Percentiles rank a stretch among this genome's conserved stretches.
These are phyloP conservation scores for Hydrozoanthus tunicans DNA, from an alignment of 64 coral and sea anemone species.

Conservation along the genomic window DNA sequence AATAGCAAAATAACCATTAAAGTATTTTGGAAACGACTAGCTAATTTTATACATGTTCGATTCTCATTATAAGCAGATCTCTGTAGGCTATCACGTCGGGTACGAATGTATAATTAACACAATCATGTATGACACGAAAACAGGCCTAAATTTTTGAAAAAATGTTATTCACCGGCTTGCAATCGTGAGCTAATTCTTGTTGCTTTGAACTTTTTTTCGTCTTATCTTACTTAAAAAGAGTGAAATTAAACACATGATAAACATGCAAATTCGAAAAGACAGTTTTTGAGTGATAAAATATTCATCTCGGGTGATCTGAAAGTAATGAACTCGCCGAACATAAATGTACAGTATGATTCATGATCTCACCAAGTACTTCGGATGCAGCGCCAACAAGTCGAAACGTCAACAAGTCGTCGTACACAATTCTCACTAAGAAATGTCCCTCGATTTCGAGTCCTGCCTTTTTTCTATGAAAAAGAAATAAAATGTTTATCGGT, in stretches of 20 bases:
- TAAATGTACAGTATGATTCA: not conserved
- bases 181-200: no score
- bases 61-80: no score
- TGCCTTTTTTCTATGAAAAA: slow-evolving; percentile 60
- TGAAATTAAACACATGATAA: not conserved
- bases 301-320: not conserved
- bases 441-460: slow-evolving; percentile 56
- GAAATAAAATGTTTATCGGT: slow-evolving; percentile 5
- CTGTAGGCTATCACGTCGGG: no score
- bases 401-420: slow-evolving; percentile 73
- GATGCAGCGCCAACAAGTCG: slow-evolving; percentile 75
- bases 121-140: no score
- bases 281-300: not conserved
- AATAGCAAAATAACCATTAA: not conserved
- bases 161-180: no score
- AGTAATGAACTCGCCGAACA: not conserved
- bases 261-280: slow-evolving; percentile 6
- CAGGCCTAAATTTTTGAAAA: no score
- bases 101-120: no score
- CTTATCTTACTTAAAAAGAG: no score
- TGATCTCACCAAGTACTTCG: slow-evolving; percentile 63
- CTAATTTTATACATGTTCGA: no score
- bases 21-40: no score
- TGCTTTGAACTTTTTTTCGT: no score
- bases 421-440: slow-evolving; percentile 85